These are phyloP conservation scores for Spilogale gracilis DNA, from an alignment of 2,113 vertebrate genomes.

Conservation along the genomic window DNA sequence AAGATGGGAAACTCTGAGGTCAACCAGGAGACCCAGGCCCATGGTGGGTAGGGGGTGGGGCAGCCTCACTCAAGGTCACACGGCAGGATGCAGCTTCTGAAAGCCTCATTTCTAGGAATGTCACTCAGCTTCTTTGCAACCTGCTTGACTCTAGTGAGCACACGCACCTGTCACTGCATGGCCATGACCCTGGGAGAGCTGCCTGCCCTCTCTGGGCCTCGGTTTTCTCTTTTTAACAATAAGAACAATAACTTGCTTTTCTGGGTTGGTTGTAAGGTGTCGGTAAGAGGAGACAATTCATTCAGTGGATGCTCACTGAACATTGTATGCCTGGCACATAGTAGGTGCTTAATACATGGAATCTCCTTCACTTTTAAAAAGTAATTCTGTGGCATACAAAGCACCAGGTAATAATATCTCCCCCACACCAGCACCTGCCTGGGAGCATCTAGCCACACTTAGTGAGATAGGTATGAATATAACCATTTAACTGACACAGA, in stretches of 20 bases:
- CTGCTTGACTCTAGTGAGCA: not conserved
- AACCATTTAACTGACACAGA: not conserved
- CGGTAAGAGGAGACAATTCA: not conserved
- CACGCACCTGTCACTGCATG: not conserved
- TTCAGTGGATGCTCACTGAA: not conserved
- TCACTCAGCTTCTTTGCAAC: not conserved
- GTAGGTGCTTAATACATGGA: not conserved
- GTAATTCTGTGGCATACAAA: not conserved
- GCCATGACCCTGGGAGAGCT: not conserved
- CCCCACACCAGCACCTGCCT: not conserved
- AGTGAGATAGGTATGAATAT: rapidly evolving
- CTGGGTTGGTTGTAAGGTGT: not conserved
- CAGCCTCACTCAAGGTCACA: no score
- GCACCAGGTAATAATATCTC: not conserved
- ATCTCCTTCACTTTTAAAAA: not conserved
- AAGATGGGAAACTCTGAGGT: not conserved
- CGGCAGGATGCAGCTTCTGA: no score
- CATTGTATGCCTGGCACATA: not conserved
- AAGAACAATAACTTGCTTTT: not conserved
- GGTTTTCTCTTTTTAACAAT: not conserved
- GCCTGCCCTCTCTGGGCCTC: not conserved
- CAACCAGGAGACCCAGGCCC: not conserved
- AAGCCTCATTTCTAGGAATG: not conserved
- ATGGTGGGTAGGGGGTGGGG: no score
- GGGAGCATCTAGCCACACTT: rapidly evolving